Conservation (phyloP, 2,113 vertebrate species). For the Sinocyclocheilus anshuiensis region DNA sequence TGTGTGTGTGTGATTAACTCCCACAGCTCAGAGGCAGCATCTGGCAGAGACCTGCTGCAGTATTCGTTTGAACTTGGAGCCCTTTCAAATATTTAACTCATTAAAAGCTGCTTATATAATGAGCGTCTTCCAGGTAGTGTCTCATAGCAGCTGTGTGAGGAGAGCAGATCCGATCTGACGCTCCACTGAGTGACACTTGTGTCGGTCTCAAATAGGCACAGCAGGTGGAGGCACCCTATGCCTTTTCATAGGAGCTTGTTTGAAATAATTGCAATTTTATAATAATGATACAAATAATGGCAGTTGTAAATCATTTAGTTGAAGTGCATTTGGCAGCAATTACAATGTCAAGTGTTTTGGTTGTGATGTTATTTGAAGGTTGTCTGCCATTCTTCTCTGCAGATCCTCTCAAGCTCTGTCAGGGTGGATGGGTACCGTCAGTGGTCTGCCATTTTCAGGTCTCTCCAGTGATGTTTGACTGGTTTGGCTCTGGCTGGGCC, state of each 20-base stretch:
- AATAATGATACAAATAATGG: neutral
- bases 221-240: too few species aligned
- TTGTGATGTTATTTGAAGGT: neutral
- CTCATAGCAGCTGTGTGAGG: neutral
- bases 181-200: neutral
- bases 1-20: constrained; percentile 61
- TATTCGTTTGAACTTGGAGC: constrained; percentile 75
- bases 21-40: constrained; percentile 53
- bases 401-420: neutral
- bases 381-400: neutral
- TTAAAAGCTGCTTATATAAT: constrained; percentile 79
- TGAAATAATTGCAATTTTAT: too few species aligned
- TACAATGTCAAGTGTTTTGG: too few species aligned
- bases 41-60: constrained; percentile 61
- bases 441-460: neutral
- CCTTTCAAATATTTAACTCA: constrained; percentile 71
- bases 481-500: neutral
- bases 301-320: neutral
- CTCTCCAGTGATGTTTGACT: neutral
- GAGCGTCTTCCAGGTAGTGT: constrained; percentile 23
- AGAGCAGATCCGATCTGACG: neutral
- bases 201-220: neutral
- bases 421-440: neutral
- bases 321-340: too few species aligned
- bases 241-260: too few species aligned